These are phyloP conservation scores for Sceloporus tristichus DNA, from an alignment of 2,113 vertebrate genomes.

Conservation along the genomic window DNA sequence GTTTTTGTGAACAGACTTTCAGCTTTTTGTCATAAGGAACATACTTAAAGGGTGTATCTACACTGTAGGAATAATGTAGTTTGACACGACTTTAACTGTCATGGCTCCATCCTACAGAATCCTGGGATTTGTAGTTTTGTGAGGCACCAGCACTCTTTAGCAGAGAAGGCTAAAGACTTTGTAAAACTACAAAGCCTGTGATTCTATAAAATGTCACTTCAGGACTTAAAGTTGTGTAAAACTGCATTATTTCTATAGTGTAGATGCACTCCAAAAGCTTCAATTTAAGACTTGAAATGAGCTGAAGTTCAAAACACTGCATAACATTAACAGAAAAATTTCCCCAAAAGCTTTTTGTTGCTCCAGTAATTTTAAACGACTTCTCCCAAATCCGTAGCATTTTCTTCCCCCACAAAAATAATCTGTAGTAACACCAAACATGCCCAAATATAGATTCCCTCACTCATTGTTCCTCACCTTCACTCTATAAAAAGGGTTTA, in stretches of 20 bases:
- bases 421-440: background rate
- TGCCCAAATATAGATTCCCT: background rate
- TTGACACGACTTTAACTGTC: too few relatives aligned
- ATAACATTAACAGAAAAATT: background rate
- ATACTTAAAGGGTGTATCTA: too few relatives aligned
- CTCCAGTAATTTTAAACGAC: background rate
- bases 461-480: background rate
- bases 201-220: too few relatives aligned
- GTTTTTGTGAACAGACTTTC: background rate
- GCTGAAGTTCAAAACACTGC: background rate
- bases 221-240: too few relatives aligned
- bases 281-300: background rate
- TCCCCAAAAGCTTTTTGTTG: background rate
- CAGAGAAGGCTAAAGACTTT: too few relatives aligned
- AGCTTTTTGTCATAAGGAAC: background rate
- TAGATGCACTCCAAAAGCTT: too few relatives aligned
- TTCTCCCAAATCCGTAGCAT: background rate
- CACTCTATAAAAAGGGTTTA: background rate
- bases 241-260: too few relatives aligned
- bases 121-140: too few relatives aligned
- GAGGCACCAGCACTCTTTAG: too few relatives aligned
- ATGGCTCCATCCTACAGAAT: too few relatives aligned
- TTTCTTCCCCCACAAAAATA: constrained; percentile 6
- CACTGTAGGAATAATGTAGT: too few relatives aligned
- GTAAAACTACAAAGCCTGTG: too few relatives aligned